These are phyloP conservation scores for Parasteatoda lunata DNA, from an alignment of 2,888 invertebrate species.

Conservation along the genomic window DNA sequence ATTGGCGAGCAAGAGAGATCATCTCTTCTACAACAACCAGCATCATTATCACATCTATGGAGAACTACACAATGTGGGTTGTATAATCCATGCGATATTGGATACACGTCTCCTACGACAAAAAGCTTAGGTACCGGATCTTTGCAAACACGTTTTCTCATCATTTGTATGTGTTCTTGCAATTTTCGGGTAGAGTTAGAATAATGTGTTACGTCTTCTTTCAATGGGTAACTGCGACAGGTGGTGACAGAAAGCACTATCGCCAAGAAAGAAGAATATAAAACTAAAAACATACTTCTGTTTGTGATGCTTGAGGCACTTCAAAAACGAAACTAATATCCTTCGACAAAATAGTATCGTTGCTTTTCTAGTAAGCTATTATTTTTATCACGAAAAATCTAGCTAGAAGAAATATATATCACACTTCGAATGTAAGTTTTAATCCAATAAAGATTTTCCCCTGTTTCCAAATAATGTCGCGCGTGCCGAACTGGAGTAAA, in stretches of 20 bases:
- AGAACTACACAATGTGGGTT: conserved; percentile 48
- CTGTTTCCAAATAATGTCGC: too few relatives aligned
- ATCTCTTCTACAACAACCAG: conserved; percentile 39
- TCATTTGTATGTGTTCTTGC: conserved; percentile 20
- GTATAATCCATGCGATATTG: conserved; percentile 31
- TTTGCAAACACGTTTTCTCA: conserved; percentile 12
- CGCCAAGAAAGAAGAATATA: background rate
- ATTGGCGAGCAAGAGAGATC: conserved; percentile 17
- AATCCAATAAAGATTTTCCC: too few relatives aligned
- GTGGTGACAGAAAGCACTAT: background rate
- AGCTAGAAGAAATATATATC: too few relatives aligned
- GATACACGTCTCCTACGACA: conserved; percentile 24
- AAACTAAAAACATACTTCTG: too few relatives aligned
- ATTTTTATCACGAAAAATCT: too few relatives aligned
- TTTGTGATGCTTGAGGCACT: too few relatives aligned
- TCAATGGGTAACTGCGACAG: conserved; percentile 6
- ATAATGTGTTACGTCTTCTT: conserved; percentile 24
- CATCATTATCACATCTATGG: conserved; percentile 49
- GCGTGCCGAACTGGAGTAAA: too few relatives aligned
- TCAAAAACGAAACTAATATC: background rate
- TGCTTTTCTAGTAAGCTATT: background rate
- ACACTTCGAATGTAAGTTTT: too few relatives aligned
- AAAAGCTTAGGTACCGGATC: conserved; percentile 44
- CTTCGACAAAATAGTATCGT: background rate
- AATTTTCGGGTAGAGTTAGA: conserved; percentile 22